Evolutionary conservation across 2,888 invertebrate species (phyloP).

Genomic region (Antitype chi): DNA sequence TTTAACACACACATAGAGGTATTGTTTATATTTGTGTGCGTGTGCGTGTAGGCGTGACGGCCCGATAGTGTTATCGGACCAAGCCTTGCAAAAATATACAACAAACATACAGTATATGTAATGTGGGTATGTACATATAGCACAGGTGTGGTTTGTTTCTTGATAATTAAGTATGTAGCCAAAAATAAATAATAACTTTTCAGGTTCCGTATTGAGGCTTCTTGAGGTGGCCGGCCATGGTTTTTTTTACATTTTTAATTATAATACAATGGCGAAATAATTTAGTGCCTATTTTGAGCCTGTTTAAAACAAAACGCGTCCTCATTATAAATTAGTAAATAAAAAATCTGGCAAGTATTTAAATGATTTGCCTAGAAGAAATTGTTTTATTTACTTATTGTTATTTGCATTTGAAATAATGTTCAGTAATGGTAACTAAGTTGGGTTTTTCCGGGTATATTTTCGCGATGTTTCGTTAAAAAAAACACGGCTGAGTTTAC

Average conservation of each 20-base stretch:
- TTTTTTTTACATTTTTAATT: constrained; percentile 32
- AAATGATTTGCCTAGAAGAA: background rate
- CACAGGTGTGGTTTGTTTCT: constrained; percentile 74
- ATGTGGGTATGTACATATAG: constrained; percentile 45
- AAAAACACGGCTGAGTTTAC: background rate
- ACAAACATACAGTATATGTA: constrained; percentile 79
- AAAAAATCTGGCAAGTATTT: constrained; percentile 1
- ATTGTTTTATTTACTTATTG: constrained; percentile 19
- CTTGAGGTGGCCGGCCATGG: constrained; percentile 50
- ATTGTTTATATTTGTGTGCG: constrained; percentile 66
- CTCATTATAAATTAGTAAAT: constrained; percentile 1
- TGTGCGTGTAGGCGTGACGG: constrained; percentile 86
- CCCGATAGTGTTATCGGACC: constrained; percentile 87
- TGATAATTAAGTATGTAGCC: constrained; percentile 73
- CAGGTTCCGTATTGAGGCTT: constrained; percentile 67
- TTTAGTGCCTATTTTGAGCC: background rate
- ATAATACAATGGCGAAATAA: constrained; percentile 33
- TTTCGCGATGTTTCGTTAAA: background rate
- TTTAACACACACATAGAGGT: constrained; percentile 55
- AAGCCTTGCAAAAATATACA: constrained; percentile 90
- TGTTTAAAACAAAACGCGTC: constrained; percentile 15
- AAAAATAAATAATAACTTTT: constrained; percentile 71
- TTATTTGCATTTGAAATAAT: constrained; percentile 24
- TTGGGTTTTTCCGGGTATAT: background rate
- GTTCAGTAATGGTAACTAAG: background rate